Percentiles rank a stretch among this genome's conserved stretches.
phyloP scores from a whole-genome alignment of 2,797 vertebrate species.

The Manis javanica region DNA sequence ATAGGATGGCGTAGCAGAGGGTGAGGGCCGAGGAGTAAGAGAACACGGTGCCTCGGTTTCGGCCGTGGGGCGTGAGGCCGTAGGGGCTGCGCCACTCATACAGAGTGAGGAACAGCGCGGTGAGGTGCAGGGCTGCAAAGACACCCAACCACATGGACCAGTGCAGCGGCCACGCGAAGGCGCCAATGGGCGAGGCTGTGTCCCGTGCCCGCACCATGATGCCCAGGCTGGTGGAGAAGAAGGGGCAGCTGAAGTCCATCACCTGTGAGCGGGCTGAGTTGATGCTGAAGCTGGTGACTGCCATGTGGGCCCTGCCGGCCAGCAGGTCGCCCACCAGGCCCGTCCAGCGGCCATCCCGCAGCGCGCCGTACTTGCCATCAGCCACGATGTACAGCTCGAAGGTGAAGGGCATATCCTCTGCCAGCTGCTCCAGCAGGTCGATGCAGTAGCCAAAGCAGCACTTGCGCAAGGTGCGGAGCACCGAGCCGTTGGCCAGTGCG shows the following conservation, averaged over 20 bases:
- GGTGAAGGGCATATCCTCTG: constrained; percentile 93
- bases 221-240: constrained; percentile 96
- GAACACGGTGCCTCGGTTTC: constrained; percentile 93
- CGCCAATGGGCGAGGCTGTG: constrained; percentile 92
- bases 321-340: constrained; percentile 94
- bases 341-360: constrained; percentile 92
- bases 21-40: constrained; percentile 96
- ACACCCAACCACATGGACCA: constrained; percentile 98
- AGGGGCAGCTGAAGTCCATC: constrained; percentile 96
- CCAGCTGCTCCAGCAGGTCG: constrained; percentile 94
- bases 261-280: constrained; percentile 94
- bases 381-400: constrained; percentile 95
- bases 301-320: constrained; percentile 93
- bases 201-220: constrained; percentile 93
- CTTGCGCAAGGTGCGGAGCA: constrained; percentile 88
- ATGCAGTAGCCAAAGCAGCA: constrained; percentile 98
- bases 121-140: constrained; percentile 93
- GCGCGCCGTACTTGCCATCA: constrained; percentile 93
- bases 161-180: constrained; percentile 96
- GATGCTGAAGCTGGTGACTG: constrained; percentile 96
- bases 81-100: constrained; percentile 97
- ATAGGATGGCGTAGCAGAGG: constrained; percentile 96
- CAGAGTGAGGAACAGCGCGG: constrained; percentile 94
- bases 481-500: constrained; percentile 88
- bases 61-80: constrained; percentile 94